A percentile compares a stretch with the other conserved stretches of the same genome.
Conservation (phyloP, 2,113 vertebrate species). For the Onychostruthus taczanowskii region DNA sequence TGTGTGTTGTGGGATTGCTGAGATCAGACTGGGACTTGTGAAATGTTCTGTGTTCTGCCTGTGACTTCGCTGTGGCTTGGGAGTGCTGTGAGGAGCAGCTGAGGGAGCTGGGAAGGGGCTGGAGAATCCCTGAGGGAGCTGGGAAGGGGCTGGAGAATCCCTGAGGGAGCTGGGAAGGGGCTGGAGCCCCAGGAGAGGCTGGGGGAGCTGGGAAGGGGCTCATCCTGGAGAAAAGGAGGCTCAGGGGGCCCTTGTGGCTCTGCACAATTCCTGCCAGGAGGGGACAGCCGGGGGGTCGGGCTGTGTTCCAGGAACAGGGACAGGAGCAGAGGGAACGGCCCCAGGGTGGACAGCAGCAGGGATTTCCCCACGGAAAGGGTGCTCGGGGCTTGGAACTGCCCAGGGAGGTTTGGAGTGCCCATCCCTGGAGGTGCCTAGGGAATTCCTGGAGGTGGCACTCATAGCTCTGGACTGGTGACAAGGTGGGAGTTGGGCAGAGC, state of each 20-base stretch:
- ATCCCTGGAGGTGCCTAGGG: background rate
- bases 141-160: background rate
- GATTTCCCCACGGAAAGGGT: too few species aligned
- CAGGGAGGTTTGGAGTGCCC: background rate
- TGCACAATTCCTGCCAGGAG: background rate
- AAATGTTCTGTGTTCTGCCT: background rate
- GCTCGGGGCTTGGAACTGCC: fast-evolving
- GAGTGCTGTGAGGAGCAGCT: background rate
- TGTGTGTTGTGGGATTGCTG: background rate
- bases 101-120: background rate
- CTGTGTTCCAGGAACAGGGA: background rate
- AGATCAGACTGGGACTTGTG: background rate
- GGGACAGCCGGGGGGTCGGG: background rate
- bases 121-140: background rate
- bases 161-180: background rate
- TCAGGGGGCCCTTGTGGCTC: background rate
- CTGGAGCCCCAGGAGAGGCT: background rate
- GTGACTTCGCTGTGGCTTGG: background rate
- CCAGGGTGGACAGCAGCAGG: too few species aligned
- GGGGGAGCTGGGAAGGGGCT: background rate
- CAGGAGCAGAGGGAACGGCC: too few species aligned
- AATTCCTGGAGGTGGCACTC: fast-evolving
- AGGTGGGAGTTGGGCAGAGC: fast-evolving
- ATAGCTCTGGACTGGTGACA: background rate
- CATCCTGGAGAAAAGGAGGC: background rate